Percentiles rank a stretch among this genome's conserved stretches.
Conservation (phyloP, 2,888 invertebrate genomes). For the Monoplex corrugatus region DNA sequence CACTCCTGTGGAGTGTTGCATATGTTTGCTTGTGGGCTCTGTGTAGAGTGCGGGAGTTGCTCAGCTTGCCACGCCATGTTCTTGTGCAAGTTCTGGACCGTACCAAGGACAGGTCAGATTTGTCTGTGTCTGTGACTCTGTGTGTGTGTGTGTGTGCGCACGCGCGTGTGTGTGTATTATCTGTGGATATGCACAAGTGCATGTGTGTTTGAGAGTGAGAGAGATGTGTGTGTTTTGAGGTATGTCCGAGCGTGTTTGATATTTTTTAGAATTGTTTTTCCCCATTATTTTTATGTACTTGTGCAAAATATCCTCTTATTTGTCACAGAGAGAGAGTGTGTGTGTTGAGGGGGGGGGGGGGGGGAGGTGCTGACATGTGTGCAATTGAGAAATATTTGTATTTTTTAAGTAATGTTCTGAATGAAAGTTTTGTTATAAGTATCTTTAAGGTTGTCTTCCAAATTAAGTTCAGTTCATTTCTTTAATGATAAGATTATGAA, state of each 20-base stretch:
- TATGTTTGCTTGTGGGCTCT: neutral
- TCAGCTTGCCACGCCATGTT: constrained; percentile 71
- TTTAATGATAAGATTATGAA: neutral
- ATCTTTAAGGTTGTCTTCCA: neutral
- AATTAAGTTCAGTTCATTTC: too few relatives aligned
- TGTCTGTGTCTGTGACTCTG: neutral
- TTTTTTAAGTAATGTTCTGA: too few relatives aligned
- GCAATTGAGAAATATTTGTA: neutral
- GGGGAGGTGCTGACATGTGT: neutral
- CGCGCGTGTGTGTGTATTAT: neutral
- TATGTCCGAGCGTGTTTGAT: too few relatives aligned
- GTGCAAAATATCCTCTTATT: too few relatives aligned
- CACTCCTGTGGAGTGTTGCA: too few relatives aligned
- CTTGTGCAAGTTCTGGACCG: constrained; percentile 72
- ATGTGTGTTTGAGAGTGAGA: neutral
- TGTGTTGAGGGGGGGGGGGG: neutral
- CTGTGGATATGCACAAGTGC: too few relatives aligned
- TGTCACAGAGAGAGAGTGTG: too few relatives aligned
- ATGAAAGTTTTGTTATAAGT: neutral
- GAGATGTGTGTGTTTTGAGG: neutral
- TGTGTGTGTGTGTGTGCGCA: neutral
- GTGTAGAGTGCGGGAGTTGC: constrained; percentile 71
- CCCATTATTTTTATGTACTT: too few relatives aligned
- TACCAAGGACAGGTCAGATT: constrained; percentile 68
- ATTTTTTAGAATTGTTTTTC: too few relatives aligned